phyloP scores from a whole-genome alignment of 2,113 vertebrate genomes.

The Urocolius indicus region DNA sequence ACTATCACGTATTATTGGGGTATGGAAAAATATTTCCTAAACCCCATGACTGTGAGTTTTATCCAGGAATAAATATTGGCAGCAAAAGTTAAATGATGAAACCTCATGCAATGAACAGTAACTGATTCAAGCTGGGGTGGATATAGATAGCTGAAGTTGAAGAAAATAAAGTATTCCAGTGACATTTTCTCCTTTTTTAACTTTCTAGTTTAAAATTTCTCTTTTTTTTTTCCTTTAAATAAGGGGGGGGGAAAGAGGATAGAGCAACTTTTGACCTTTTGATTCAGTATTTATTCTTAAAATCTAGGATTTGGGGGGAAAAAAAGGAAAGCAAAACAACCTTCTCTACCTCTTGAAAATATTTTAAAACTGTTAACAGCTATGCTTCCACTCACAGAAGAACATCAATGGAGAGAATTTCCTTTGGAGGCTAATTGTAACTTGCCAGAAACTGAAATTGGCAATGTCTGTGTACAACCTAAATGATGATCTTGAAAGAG shows the following conservation, averaged over 20 bases:
- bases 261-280: background rate
- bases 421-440: background rate
- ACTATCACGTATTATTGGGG: background rate
- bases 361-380: background rate
- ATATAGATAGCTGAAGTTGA: conserved; percentile 1
- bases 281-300: background rate
- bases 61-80: conserved; percentile 56
- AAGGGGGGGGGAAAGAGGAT: too few relatives aligned
- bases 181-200: background rate
- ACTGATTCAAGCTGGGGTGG: conserved; percentile 32
- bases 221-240: background rate
- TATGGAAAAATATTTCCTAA: conserved; percentile 36
- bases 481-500: background rate
- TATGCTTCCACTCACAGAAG: background rate
- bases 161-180: background rate
- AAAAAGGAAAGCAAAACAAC: background rate
- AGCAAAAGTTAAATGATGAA: conserved; percentile 55
- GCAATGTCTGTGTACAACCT: background rate
- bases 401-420: background rate
- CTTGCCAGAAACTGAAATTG: background rate
- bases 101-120: conserved; percentile 31
- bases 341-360: background rate
- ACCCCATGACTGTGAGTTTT: conserved; percentile 32
- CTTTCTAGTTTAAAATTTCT: background rate
- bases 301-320: background rate